phyloP scores from a whole-genome alignment of 1,140 invertebrate genomes.

The Drosophila dunni region DNA sequence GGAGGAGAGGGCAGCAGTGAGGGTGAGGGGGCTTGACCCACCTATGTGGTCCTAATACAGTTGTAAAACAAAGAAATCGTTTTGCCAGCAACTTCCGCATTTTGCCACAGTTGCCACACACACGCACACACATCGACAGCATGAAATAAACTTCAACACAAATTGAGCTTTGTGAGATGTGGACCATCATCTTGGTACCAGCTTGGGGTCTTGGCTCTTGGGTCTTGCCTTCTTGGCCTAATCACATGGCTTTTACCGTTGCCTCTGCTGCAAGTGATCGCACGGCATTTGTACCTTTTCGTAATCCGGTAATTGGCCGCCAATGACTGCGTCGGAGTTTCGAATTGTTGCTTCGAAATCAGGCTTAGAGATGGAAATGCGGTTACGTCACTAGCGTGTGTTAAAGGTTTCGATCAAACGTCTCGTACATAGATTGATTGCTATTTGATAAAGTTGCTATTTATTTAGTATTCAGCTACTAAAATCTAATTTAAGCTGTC shows the following conservation, averaged over 20 bases:
- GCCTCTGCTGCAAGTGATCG: slow-evolving; percentile 37
- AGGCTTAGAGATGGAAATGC: slow-evolving; percentile 12
- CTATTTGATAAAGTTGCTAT: too few species aligned
- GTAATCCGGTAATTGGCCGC: slow-evolving; percentile 43
- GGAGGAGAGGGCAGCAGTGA: background rate
- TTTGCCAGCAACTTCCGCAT: slow-evolving; percentile 67
- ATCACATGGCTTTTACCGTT: slow-evolving; percentile 38
- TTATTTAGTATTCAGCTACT: too few species aligned
- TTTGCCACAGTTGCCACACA: slow-evolving; percentile 22
- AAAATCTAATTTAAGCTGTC: too few species aligned
- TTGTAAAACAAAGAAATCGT: slow-evolving; percentile 74
- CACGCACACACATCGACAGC: slow-evolving; percentile 21
- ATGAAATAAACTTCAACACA: background rate
- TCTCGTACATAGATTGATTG: too few species aligned
- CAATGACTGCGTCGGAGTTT: slow-evolving; percentile 27
- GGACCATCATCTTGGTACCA: slow-evolving; percentile 21
- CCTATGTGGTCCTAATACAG: slow-evolving; percentile 66
- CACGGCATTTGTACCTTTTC: slow-evolving; percentile 36
- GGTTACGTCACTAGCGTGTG: background rate
- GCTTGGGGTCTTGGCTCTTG: slow-evolving; percentile 3
- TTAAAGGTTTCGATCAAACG: too few species aligned
- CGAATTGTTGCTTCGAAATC: slow-evolving; percentile 10
- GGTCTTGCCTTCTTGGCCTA: slow-evolving; percentile 28
- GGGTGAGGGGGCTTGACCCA: slow-evolving; percentile 21
- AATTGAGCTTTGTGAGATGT: slow-evolving; percentile 28